Conservation (phyloP, 2,113 vertebrate genomes). For the Collichthys lucidus region DNA sequence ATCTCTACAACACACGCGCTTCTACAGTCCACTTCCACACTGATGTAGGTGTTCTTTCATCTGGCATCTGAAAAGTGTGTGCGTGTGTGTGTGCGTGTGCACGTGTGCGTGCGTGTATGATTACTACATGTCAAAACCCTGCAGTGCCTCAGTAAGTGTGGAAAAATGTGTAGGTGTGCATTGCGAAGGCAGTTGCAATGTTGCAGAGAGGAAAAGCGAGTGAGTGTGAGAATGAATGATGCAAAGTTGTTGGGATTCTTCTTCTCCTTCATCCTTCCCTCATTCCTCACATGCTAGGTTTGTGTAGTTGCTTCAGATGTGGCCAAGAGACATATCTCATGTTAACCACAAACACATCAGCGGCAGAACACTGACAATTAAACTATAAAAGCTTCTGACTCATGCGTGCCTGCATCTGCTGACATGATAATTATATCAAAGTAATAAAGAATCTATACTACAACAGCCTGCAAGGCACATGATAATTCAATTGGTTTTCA, state of each 20-base stretch:
- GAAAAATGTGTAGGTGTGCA: conserved; percentile 69
- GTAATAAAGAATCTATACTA: not conserved
- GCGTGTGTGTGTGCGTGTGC: conserved; percentile 24
- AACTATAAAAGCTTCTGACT: conserved; percentile 17
- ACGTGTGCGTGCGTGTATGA: conserved; percentile 33
- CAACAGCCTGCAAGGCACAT: conserved; percentile 1
- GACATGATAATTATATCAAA: conserved; percentile 13
- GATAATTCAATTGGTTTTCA: not conserved
- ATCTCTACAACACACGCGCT: conserved; percentile 49
- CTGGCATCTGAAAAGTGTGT: conserved; percentile 33
- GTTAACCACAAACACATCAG: conserved; percentile 27
- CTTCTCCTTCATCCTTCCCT: conserved; percentile 17
- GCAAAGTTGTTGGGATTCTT: conserved; percentile 47
- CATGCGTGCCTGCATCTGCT: conserved; percentile 15
- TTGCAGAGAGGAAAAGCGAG: conserved; percentile 47
- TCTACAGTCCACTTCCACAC: conserved; percentile 46
- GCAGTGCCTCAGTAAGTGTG: conserved; percentile 49
- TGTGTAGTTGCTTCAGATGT: conserved; percentile 2
- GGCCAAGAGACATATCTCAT: conserved; percentile 28
- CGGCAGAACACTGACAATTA: conserved; percentile 30
- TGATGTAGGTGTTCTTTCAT: conserved; percentile 76
- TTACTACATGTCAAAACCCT: conserved; percentile 68
- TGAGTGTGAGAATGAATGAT: conserved; percentile 44
- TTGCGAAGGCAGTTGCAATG: conserved; percentile 45
- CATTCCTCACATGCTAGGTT: not conserved